A percentile compares a stretch with the other conserved stretches of the same genome.
Conservation (phyloP, 2,113 vertebrate species). For the Anolis carolinensis region DNA sequence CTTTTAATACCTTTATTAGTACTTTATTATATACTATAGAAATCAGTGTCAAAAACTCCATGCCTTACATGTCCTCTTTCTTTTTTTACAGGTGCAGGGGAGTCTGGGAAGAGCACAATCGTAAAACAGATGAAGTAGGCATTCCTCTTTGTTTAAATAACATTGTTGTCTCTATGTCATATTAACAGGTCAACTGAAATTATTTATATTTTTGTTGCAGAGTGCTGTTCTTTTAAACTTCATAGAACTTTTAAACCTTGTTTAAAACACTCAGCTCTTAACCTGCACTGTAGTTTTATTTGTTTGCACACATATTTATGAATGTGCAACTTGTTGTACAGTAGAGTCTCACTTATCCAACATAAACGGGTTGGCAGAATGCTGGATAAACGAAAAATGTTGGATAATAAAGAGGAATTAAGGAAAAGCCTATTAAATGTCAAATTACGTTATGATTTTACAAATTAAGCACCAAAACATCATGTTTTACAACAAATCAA, state of each 20-base stretch:
- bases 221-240: background rate
- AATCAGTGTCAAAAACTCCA: background rate
- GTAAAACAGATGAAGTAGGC: constrained; percentile 99
- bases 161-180: background rate
- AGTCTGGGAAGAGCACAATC: constrained; percentile 98
- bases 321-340: background rate
- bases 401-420: too few species aligned
- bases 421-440: too few species aligned
- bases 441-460: too few species aligned
- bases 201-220: background rate
- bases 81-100: constrained; percentile 88
- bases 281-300: background rate
- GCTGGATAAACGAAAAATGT: too few species aligned
- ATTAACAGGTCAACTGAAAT: background rate
- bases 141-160: background rate
- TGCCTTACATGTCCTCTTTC: constrained; percentile 34
- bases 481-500: too few species aligned
- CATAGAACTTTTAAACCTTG: background rate
- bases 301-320: background rate
- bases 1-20: too few species aligned
- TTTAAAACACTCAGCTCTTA: background rate
- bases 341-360: too few species aligned
- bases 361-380: too few species aligned
- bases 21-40: too few species aligned
- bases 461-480: too few species aligned